Evolutionary conservation across 23 tunicate genomes (phyloP).

Genomic region (Halocynthia roretzi): DNA sequence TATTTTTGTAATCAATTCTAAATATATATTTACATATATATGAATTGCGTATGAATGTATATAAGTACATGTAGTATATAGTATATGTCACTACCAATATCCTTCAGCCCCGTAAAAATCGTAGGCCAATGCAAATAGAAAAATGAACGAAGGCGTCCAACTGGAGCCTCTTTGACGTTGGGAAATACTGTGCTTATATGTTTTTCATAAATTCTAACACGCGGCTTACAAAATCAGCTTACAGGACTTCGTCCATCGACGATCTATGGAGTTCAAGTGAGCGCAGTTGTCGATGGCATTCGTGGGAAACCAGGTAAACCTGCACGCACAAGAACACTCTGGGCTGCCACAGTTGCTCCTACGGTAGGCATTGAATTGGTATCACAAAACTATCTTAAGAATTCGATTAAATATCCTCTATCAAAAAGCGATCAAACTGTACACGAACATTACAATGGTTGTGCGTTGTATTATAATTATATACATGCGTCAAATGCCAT

Average conservation of each 20-base stretch:
- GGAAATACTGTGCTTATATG: neutral
- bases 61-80: no score
- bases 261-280: conserved; percentile 39
- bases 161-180: neutral
- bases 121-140: neutral
- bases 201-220: no score
- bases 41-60: no score
- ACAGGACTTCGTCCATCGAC: conserved; percentile 1
- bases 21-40: no score
- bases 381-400: no score
- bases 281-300: conserved; percentile 18
- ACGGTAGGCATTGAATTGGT: no score
- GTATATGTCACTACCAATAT: no score
- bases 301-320: conserved; percentile 30
- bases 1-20: no score
- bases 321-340: conserved; percentile 34
- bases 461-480: no score
- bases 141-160: no score
- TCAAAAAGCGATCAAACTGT: neutral
- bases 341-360: neutral
- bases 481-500: no score
- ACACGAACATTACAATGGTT: neutral
- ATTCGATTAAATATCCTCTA: neutral
- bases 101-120: neutral
- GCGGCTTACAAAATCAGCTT: conserved; percentile 13